A percentile compares a stretch with the other conserved stretches of the same genome.
Evolutionary conservation across 2,113 vertebrate genomes (phyloP).

Genomic region (mouse (Mus musculus)): DNA sequence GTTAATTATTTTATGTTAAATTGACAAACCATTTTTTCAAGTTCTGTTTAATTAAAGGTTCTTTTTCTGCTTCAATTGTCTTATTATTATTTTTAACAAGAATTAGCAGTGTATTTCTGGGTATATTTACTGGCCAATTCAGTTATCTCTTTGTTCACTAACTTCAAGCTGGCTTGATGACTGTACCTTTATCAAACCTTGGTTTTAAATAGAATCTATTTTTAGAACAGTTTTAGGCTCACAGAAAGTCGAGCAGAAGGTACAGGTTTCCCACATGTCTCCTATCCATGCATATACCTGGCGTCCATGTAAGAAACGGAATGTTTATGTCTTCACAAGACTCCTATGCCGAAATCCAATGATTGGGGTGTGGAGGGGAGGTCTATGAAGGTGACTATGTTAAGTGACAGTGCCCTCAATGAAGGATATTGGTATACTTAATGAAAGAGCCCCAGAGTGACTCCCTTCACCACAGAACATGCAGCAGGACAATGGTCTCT

Average conservation of each 20-base stretch:
- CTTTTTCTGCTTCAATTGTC: neutral
- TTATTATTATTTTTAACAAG: neutral
- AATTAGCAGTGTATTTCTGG: neutral
- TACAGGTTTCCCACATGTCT: neutral
- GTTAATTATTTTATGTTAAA: neutral
- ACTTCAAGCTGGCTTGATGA: neutral
- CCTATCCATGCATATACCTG: neutral
- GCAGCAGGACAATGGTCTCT: neutral
- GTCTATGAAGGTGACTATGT: neutral
- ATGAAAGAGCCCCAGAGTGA: neutral
- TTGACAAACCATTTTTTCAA: neutral
- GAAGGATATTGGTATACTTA: neutral
- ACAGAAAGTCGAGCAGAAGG: neutral
- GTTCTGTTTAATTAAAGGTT: neutral
- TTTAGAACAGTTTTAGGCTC: conserved; percentile 6
- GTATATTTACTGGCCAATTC: neutral
- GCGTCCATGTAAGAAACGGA: neutral
- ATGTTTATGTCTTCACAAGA: neutral
- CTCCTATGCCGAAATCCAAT: neutral
- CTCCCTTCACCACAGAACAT: neutral
- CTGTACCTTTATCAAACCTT: neutral
- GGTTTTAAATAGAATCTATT: neutral
- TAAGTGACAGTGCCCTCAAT: neutral
- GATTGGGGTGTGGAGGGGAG: neutral
- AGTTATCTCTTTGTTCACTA: neutral